These are phyloP conservation scores for Megalops atlanticus DNA, from an alignment of 2,113 vertebrate genomes.

Conservation along the genomic window DNA sequence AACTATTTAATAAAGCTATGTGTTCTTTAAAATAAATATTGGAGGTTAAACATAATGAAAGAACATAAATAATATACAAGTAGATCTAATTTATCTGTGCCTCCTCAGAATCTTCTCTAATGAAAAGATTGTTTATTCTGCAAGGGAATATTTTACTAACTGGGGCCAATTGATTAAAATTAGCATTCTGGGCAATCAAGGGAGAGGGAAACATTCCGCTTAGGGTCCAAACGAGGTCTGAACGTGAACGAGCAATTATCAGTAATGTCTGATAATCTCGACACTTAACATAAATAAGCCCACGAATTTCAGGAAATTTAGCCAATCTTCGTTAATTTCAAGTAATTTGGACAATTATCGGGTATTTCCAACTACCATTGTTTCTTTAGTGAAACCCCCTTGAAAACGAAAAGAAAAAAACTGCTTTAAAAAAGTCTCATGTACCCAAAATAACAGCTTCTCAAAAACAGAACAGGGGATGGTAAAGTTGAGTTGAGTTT, in stretches of 20 bases:
- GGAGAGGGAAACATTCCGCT: background rate
- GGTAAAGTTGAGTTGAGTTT: background rate
- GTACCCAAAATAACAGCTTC: background rate
- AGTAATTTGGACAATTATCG: background rate
- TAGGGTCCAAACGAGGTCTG: slow-evolving; percentile 1
- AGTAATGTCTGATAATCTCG: slow-evolving; percentile 28
- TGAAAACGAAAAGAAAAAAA: background rate
- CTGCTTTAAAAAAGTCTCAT: background rate
- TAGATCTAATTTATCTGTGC: background rate
- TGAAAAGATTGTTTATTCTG: slow-evolving; percentile 4
- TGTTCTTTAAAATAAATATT: too few relatives aligned
- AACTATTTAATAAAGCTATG: too few relatives aligned
- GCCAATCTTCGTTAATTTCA: background rate
- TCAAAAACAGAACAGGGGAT: background rate
- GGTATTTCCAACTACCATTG: background rate
- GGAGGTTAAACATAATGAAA: background rate
- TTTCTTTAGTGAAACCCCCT: background rate
- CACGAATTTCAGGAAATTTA: background rate
- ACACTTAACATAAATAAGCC: slow-evolving; percentile 4
- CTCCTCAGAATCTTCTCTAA: slow-evolving; percentile 3
- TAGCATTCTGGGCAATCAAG: slow-evolving; percentile 14
- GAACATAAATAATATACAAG: background rate
- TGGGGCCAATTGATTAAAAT: slow-evolving; percentile 25
- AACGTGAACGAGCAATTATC: slow-evolving; percentile 21
- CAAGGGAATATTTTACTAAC: slow-evolving; percentile 16